Percentiles rank a stretch among this genome's conserved stretches.
Conservation (phyloP, 2,888 invertebrate species). For the Orthonychiurus folsomi region DNA sequence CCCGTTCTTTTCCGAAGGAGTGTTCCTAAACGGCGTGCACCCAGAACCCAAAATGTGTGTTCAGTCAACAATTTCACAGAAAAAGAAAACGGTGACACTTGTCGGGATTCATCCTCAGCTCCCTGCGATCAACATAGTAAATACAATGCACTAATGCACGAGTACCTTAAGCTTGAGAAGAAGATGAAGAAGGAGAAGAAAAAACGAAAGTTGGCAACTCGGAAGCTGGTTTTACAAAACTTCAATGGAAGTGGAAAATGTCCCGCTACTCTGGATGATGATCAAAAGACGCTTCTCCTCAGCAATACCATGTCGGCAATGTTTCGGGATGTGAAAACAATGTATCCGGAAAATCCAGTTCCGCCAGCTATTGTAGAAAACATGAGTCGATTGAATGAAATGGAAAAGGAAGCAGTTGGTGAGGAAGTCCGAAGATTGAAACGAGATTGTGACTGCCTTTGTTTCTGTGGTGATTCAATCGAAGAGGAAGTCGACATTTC, state of each 20-base stretch:
- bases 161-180: constrained; percentile 3
- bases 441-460: constrained; percentile 6
- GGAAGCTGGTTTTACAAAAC: neutral
- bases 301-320: too few relatives aligned
- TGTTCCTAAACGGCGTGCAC: too few relatives aligned
- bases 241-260: neutral
- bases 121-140: too few relatives aligned
- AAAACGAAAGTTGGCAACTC: neutral
- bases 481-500: neutral
- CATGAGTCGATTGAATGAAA: too few relatives aligned
- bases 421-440: neutral
- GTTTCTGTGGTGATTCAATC: neutral
- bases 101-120: too few relatives aligned
- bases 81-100: too few relatives aligned
- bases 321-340: too few relatives aligned
- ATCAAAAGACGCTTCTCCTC: too few relatives aligned
- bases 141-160: too few relatives aligned
- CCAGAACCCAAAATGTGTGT: too few relatives aligned
- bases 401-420: neutral
- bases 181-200: neutral
- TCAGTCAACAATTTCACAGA: too few relatives aligned
- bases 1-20: too few relatives aligned
- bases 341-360: neutral
- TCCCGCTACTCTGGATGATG: neutral
- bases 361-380: neutral